phyloP scores from a whole-genome alignment of 2,888 invertebrate genomes.

The Drosophila acutilabella region DNA sequence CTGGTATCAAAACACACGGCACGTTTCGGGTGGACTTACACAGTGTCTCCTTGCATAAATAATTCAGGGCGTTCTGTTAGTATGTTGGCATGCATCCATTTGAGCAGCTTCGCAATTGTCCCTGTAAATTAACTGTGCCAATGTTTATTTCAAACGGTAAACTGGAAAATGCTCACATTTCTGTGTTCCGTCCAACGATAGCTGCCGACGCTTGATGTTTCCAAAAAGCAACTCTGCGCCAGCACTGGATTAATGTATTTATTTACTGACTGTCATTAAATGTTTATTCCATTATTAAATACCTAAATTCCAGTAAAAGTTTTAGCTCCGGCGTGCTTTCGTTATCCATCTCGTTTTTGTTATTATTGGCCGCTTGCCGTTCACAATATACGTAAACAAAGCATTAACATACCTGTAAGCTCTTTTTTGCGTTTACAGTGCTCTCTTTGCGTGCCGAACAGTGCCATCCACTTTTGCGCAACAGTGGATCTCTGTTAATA shows the following conservation, averaged over 20 bases:
- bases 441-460: slow-evolving; percentile 4
- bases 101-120: slow-evolving; percentile 90
- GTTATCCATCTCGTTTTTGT: slow-evolving; percentile 9
- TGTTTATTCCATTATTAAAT: neutral
- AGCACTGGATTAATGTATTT: slow-evolving; percentile 88
- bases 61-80: slow-evolving; percentile 93
- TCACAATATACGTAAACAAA: slow-evolving; percentile 11
- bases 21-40: slow-evolving; percentile 72
- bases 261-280: neutral
- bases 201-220: slow-evolving; percentile 90
- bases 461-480: slow-evolving; percentile 1
- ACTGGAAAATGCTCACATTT: slow-evolving; percentile 82
- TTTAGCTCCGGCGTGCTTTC: slow-evolving; percentile 62
- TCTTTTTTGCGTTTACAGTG: neutral
- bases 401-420: slow-evolving; percentile 2
- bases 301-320: slow-evolving; percentile 82
- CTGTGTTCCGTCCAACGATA: slow-evolving; percentile 87
- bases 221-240: slow-evolving; percentile 96
- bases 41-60: slow-evolving; percentile 86
- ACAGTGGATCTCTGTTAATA: neutral
- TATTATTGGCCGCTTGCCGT: slow-evolving; percentile 30
- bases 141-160: slow-evolving; percentile 66
- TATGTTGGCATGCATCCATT: slow-evolving; percentile 94
- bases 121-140: slow-evolving; percentile 83
- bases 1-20: neutral